Base-by-base conservation (phyloP, 2,113 vertebrate species). In the Cephalopholis sonnerati region DNA sequence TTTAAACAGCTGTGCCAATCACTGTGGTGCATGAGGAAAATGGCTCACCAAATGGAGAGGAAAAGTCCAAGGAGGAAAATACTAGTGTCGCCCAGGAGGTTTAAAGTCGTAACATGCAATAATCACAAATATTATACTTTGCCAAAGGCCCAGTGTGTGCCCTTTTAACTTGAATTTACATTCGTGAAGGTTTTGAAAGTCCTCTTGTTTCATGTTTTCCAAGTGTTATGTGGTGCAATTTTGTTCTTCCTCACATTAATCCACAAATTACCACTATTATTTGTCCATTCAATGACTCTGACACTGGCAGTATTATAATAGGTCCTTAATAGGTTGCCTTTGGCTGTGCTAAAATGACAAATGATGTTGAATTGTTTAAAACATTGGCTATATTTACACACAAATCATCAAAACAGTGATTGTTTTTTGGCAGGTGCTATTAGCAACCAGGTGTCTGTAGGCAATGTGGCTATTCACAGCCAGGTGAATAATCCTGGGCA, bases 1-100 rank as follows among this genome's bases (percentile, higher is more conserved):
- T 76, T 86, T 79, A 72, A 67, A 70, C 55, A 61, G 65, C 44
- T 10, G 70, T 84, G 62, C 77, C 73, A 79, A 46, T 85, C 70
- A 83, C 44, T 59, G 58, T n/a, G 50, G 20, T 68, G 70, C 57
- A 77, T 78, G 39, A 83, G 64, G 32, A 54, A 65, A 66, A 41
- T 36, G 62, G 59, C 67, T 73, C 46, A 25, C 41, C 41, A 70
- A 80, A 79, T 48, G 55, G 7, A 69, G 11, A 73, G 41, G 22
- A 61, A 72, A 51, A 50, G 13, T 62, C 54, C 24, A 41, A 13
- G 46, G 53, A 64, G 2, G 13, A 71, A 65, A 36, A 67, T 36
- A 46, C 11, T 59, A 9, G n/a, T n/a, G 17, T 39, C 74, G 53
- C 51, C 51, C 58, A 29, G n/a, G 53, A 63, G 12, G 24, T 55